These are phyloP conservation scores for Heterochromis multidens DNA, from an alignment of 2,113 vertebrate species.

Conservation along the genomic window DNA sequence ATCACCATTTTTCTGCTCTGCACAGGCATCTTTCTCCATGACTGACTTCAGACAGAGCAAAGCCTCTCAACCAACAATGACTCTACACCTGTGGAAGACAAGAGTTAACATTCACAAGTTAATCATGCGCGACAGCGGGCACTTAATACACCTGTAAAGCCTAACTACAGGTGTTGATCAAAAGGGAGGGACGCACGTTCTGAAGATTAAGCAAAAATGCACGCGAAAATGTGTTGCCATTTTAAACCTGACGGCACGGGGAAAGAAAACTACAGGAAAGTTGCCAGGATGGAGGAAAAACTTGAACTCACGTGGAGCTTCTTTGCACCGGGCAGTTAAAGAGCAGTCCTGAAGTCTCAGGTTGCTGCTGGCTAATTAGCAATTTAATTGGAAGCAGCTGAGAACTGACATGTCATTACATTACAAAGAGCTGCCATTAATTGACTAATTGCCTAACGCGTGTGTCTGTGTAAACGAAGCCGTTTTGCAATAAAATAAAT, in stretches of 20 bases:
- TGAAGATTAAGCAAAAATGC: not conserved
- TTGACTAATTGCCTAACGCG: not conserved
- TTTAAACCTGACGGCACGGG: not conserved
- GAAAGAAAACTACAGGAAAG: not conserved
- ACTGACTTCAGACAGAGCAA: constrained; percentile 42
- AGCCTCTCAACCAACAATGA: constrained; percentile 24
- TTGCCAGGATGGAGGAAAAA: not conserved
- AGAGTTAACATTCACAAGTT: not conserved
- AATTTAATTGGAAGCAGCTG: constrained; percentile 57
- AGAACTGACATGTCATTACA: not conserved
- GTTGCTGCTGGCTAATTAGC: constrained; percentile 29
- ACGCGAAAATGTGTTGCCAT: not conserved
- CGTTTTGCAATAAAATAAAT: rapidly evolving
- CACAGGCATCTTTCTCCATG: constrained; percentile 88
- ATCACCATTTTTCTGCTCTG: constrained; percentile 79
- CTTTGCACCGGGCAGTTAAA: not conserved
- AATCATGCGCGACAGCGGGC: not conserved
- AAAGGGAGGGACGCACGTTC: not conserved
- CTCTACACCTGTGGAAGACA: constrained; percentile 33
- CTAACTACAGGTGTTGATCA: not conserved
- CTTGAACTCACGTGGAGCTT: not conserved
- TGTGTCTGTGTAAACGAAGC: not conserved
- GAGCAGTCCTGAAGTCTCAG: not conserved
- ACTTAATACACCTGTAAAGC: not conserved
- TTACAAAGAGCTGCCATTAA: not conserved